These are phyloP conservation scores for Megastigmus dorsalis DNA, from an alignment of 2,888 invertebrate genomes.

Conservation along the genomic window DNA sequence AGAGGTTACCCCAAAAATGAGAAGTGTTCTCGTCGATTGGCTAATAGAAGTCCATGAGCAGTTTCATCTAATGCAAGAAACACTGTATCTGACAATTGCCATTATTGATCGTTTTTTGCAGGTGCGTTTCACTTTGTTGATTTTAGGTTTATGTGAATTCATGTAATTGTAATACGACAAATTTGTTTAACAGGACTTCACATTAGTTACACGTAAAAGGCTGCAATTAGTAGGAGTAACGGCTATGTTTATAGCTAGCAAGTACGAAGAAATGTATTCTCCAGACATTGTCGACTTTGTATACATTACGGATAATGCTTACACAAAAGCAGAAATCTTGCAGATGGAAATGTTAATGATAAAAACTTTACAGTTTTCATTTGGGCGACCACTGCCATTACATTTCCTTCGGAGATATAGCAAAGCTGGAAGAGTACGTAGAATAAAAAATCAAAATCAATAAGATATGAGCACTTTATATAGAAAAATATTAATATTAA, in stretches of 20 bases:
- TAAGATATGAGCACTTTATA: slow-evolving; percentile 17
- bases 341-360: slow-evolving; percentile 89
- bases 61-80: slow-evolving; percentile 90
- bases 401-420: slow-evolving; percentile 90
- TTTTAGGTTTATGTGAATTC: background rate
- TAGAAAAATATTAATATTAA: background rate
- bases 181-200: slow-evolving; percentile 76
- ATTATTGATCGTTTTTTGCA: slow-evolving; percentile 93
- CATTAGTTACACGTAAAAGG: slow-evolving; percentile 80
- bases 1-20: slow-evolving; percentile 88
- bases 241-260: slow-evolving; percentile 92
- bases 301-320: slow-evolving; percentile 92
- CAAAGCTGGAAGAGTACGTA: slow-evolving; percentile 75
- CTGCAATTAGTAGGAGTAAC: slow-evolving; percentile 93
- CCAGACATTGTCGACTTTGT: slow-evolving; percentile 93
- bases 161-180: slow-evolving; percentile 41
- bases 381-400: slow-evolving; percentile 91
- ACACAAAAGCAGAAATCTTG: slow-evolving; percentile 85
- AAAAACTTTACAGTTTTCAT: slow-evolving; percentile 83
- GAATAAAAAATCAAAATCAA: slow-evolving; percentile 53
- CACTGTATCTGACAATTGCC: slow-evolving; percentile 90
- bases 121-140: slow-evolving; percentile 72
- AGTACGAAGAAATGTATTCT: slow-evolving; percentile 95
- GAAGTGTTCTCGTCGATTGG: slow-evolving; percentile 94
- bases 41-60: slow-evolving; percentile 92